Evolutionary conservation across 1,140 invertebrate species (phyloP).

Genomic region (Rhysida immarginata): DNA sequence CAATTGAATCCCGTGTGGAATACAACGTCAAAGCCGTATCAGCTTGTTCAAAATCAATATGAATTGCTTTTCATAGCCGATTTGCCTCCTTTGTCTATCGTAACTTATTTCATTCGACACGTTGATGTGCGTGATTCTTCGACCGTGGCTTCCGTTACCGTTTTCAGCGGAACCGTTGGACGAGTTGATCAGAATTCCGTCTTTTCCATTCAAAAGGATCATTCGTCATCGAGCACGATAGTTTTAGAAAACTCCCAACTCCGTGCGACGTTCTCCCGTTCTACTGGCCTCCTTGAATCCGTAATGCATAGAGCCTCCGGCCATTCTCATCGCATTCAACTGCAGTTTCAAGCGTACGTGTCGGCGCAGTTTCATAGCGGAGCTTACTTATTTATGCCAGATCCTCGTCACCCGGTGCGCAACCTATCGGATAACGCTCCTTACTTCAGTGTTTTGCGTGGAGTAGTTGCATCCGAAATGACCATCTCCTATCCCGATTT

Average conservation of each 20-base stretch:
- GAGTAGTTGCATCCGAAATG: constrained; percentile 63
- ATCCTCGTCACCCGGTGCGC: constrained; percentile 43
- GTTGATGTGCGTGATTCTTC: constrained; percentile 20
- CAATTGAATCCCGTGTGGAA: constrained; percentile 71
- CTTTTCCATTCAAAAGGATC: constrained; percentile 35
- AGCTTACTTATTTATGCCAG: constrained; percentile 89
- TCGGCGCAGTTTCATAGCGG: constrained; percentile 82
- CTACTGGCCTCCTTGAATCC: constrained; percentile 59
- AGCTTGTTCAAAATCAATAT: constrained; percentile 38
- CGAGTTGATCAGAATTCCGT: background rate
- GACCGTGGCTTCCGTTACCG: background rate
- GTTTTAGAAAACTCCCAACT: constrained; percentile 65
- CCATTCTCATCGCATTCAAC: constrained; percentile 53
- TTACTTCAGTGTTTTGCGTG: constrained; percentile 61
- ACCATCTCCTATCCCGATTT: constrained; percentile 62
- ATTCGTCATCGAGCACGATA: constrained; percentile 64
- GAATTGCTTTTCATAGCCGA: constrained; percentile 63
- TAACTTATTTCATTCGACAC: constrained; percentile 47
- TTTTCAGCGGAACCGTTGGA: background rate
- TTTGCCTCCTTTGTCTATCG: constrained; percentile 52
- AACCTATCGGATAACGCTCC: constrained; percentile 38
- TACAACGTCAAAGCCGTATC: constrained; percentile 15
- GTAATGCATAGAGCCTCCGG: constrained; percentile 56
- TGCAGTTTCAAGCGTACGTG: constrained; percentile 72
- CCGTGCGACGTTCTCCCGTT: constrained; percentile 59